Evolutionary conservation across 2,797 vertebrate species (phyloP).

Genomic region (Eutrigla gurnardus): DNA sequence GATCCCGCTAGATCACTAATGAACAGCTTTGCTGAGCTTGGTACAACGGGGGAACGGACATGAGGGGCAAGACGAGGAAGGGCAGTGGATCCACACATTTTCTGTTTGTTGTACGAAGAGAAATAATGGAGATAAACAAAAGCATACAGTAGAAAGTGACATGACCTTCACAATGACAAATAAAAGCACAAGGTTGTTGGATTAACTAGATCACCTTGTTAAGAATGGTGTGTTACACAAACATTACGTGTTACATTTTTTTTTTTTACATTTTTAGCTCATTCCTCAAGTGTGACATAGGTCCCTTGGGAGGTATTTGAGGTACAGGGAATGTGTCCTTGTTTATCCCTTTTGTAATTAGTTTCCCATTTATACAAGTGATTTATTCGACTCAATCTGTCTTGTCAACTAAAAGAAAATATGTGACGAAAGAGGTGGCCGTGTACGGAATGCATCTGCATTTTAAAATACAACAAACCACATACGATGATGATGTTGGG

Average conservation of each 20-base stretch:
- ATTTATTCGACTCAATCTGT: constrained; percentile 18
- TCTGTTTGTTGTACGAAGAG: neutral
- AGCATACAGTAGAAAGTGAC: neutral
- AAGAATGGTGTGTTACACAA: neutral
- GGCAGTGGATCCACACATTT: constrained; percentile 17
- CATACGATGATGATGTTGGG: neutral
- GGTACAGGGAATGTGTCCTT: neutral
- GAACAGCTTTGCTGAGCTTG: constrained; percentile 75
- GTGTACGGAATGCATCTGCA: constrained; percentile 1
- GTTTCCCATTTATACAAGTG: constrained; percentile 1
- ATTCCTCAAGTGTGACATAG: neutral
- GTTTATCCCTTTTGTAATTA: constrained; percentile 16
- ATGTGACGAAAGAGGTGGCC: neutral
- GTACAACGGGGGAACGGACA: constrained; percentile 46
- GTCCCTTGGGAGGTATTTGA: constrained; percentile 10
- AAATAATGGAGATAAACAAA: constrained; percentile 11
- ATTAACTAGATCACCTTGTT: neutral
- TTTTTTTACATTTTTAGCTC: neutral
- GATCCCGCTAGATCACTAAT: constrained; percentile 74
- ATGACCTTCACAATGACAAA: neutral
- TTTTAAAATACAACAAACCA: constrained; percentile 4
- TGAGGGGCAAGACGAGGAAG: constrained; percentile 24
- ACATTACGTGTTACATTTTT: neutral
- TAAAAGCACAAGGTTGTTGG: neutral
- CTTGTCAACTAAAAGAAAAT: constrained; percentile 4